Evolutionary conservation across 2,888 invertebrate genomes (phyloP), one percentile per base, ranked within the genome.

Genomic region (Neelides folsomi): DNA sequence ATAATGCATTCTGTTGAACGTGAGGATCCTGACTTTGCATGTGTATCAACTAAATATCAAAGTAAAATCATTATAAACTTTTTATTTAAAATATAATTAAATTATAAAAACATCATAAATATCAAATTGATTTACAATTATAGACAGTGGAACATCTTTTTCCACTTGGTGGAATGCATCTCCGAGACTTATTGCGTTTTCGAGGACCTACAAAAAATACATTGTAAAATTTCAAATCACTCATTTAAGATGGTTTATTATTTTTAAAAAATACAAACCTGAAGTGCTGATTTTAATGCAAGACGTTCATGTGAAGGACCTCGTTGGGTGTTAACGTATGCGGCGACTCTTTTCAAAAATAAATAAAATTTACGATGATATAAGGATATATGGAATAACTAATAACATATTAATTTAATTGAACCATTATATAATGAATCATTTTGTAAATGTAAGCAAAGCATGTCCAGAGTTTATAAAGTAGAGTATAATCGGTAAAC

Each of bases 1-100:
- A 90, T 60, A 97, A 82, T 2, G 90, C 84, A 73, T 92, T 93
- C 69, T 93, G 90, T 67, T 93, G 92, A 59, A 94, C 86, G 42
- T 87, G 84, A 47, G 81, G 77, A 59, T 77, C 77, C 41, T 46
- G 41, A 40, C 57, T 58, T 49, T 60, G 53, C 4, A 62, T 49
- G 41, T 59, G 60, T 8, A 41, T 50, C 8, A 62, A 55, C 62
- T 62, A 42, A 1, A 49, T 42, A n/a, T n/a, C 1, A 19, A 37
- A 46, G 16, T 9, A 37, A 10, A 44, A 13, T n/a, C n/a, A n/a
- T n/a, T n/a, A n/a, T n/a, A n/a, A n/a, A n/a, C n/a, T n/a, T n/a
- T n/a, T n/a, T n/a, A n/a, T n/a, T n/a, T n/a, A n/a, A n/a, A n/a
- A n/a, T n/a, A n/a, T n/a, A n/a, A n/a, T n/a, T n/a, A n/a, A n/a